Evolutionary conservation across 2,888 invertebrate species (phyloP).

Genomic region (Perizoma affinitatum): DNA sequence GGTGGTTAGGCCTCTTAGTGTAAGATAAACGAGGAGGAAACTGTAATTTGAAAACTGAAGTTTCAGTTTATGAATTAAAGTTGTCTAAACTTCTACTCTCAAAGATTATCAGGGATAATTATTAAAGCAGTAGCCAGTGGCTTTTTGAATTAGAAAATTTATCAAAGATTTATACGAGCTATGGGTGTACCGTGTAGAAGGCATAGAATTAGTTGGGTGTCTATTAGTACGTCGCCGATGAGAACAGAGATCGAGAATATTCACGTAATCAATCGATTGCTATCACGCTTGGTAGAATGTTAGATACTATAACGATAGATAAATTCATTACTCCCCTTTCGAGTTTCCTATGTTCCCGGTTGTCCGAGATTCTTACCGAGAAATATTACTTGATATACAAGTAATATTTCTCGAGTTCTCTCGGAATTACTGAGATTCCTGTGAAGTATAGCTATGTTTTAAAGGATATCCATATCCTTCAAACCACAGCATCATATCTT

Average conservation of each 20-base stretch:
- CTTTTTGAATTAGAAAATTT: constrained; percentile 69
- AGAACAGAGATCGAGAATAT: constrained; percentile 15
- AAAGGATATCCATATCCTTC: no score
- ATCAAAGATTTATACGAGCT: constrained; percentile 75
- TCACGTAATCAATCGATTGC: background rate
- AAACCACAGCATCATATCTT: no score
- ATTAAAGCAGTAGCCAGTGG: constrained; percentile 62
- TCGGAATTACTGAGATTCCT: no score
- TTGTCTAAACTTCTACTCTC: constrained; percentile 46
- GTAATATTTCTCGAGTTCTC: no score
- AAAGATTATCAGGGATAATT: constrained; percentile 70
- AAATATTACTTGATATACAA: no score
- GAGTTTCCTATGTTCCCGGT: no score
- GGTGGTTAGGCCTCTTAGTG: constrained; percentile 71
- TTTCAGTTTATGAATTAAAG: constrained; percentile 19
- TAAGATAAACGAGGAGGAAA: constrained; percentile 28
- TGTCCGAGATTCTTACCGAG: no score
- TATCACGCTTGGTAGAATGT: background rate
- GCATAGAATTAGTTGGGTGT: constrained; percentile 55
- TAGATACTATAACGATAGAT: no score
- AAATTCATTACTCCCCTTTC: no score
- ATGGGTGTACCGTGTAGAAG: constrained; percentile 60
- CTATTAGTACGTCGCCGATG: constrained; percentile 22
- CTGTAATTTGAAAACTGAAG: constrained; percentile 18
- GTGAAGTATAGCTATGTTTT: no score